Evolutionary conservation across 2,888 invertebrate species (phyloP), one percentile per base, ranked within the genome.

Genomic region (Phengaris arion): DNA sequence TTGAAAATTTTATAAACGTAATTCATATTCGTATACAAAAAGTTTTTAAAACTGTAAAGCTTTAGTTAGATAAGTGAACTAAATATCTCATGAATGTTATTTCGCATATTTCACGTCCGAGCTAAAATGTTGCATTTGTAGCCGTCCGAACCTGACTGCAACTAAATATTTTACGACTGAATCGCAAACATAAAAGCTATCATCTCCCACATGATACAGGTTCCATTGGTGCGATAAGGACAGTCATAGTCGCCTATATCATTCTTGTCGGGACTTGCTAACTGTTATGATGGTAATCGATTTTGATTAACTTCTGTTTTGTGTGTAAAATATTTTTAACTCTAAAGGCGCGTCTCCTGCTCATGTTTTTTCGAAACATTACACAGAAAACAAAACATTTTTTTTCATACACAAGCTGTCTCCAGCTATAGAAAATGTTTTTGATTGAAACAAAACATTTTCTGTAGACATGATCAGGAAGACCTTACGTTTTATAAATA

Each of bases 141-240:
- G 10, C 52, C 52, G 52, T 64, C 12, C 22, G 6, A 45, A 12
- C 35, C 35, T 13, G 64, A 45, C 35, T 64, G 64, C 64, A 64
- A 64, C 35, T 64, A 64, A 64, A 64, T 64, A 64, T 64, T 64
- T 64, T 64, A 64, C 64, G 35, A 64, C 55, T 55, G 55, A 9
- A 55, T 55, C n/a, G 55, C 64, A 35, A 64, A 64, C 64, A 8
- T 48, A 45, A 12, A 10, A 64, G 64, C 35, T 35, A 45, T 64
- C 64, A 6, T 64, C 64, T 64, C 64, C 35, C 6, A 64, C 45
- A 64, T 64, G 12, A 1, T 64, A 12, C 59, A 10, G 35, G 64
- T 45, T 64, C 35, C 64, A 64, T 64, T 35, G 13, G 35, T 12
- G 64, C 64, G 13, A 64, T 13, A 64, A 45, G 64, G 35, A 64